Base-by-base conservation (phyloP, 2,888 invertebrate species). In the Zelleria hepariella region DNA sequence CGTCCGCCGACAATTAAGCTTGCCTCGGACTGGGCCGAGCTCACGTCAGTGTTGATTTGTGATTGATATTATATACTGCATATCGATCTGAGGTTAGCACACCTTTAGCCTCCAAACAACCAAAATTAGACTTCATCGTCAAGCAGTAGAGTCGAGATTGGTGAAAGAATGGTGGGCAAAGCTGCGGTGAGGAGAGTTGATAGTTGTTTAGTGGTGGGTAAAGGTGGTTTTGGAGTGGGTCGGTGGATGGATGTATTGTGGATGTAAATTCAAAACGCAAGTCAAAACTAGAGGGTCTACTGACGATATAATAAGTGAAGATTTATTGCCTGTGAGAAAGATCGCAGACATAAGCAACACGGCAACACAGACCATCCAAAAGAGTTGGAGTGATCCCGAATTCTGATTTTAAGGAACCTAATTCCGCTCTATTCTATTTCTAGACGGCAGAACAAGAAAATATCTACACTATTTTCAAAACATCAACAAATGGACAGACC, bases 11-110 rank as follows among this genome's bases (percentile, higher is more conserved):
- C 80, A 82, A 85, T 84, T 83, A 84, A 78, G 72, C 74, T 69
- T 72, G 75, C 75, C 75, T 75, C 75, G 70, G 72, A 75, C 77
- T 75, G 85, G 83, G 82, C 80, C 66, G 82, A 64, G 65, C 79
- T 75, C 15, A 62, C 67, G 80, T 82, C 83, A 77, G 66, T 77
- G 68, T 78, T 83, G 84, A 84, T 84, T 84, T 86, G 85, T 83
- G 84, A 86, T 86, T 85, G 86, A 85, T 85, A 75, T 73, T 82
- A 78, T 78, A 73, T 77, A 73, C 66, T 65, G 55, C 64, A 63
- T 62, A 58, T 61, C 59, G 68, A 67, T 55, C 58, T 48, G 49
- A 23, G 55, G 25, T 26, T 58, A 48, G 58, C 58, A 52, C 58
- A 60, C 60, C 57, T 58, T 20, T 59, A 52, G 25, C 8, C 5